phyloP scores from a whole-genome alignment of 2,113 vertebrate species.

The Strix uralensis region DNA sequence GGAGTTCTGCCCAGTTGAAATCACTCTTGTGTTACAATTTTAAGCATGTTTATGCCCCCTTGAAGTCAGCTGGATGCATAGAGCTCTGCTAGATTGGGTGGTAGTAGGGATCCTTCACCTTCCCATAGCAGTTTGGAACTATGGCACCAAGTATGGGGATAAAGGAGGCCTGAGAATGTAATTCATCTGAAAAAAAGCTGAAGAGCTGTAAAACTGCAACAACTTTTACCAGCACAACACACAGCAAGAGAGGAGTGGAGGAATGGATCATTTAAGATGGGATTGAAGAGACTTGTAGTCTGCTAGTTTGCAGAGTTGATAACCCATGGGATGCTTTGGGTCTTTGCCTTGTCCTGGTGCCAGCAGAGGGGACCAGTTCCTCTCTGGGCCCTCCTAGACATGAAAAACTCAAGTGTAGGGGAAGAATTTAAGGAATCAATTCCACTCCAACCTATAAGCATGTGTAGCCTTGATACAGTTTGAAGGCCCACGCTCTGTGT shows the following conservation, averaged over 20 bases:
- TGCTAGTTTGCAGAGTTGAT: not conserved
- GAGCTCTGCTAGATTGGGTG: not conserved
- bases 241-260: not conserved
- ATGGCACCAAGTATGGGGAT: not conserved
- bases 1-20: not conserved
- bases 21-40: not conserved
- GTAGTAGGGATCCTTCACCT: not conserved
- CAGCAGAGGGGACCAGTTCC: not conserved
- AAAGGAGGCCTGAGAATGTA: fast-evolving
- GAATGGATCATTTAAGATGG: not conserved
- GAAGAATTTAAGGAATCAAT: not conserved
- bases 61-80: not conserved
- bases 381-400: not conserved
- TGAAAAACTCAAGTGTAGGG: not conserved
- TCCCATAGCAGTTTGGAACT: not conserved
- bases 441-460: not conserved
- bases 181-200: not conserved
- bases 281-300: not conserved
- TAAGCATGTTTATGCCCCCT: not conserved
- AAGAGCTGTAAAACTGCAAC: not conserved
- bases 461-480: not conserved
- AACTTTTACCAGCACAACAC: not conserved
- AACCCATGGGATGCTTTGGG: not conserved
- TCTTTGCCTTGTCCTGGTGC: not conserved
- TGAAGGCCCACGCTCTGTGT: not conserved